phyloP scores from a whole-genome alignment of 2,797 vertebrate species.

The Onychomys arenicola region DNA sequence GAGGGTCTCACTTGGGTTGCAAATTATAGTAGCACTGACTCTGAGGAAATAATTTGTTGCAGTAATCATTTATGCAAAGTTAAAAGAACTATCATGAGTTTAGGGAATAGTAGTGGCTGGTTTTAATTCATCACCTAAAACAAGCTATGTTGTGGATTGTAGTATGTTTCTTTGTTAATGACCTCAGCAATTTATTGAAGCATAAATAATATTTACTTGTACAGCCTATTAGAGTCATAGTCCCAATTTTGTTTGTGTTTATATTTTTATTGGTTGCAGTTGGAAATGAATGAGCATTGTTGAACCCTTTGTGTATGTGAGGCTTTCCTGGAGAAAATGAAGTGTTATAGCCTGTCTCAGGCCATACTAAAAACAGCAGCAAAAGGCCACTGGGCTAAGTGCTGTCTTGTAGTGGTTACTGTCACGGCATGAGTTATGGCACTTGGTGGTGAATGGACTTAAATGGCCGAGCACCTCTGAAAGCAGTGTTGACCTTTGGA shows the following conservation, averaged over 20 bases:
- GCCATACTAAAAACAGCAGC: neutral
- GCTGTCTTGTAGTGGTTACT: neutral
- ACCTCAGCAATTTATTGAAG: neutral
- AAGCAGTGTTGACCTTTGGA: conserved; percentile 56
- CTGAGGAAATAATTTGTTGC: conserved; percentile 60
- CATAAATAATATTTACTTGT: conserved; percentile 17
- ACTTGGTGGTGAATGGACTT: conserved; percentile 15
- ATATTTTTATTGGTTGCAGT: conserved; percentile 15
- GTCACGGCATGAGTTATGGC: neutral
- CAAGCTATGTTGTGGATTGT: neutral
- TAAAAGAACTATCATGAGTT: neutral
- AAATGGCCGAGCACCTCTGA: neutral
- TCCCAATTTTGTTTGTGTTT: conserved; percentile 32
- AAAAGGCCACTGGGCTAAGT: neutral
- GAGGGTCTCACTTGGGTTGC: neutral
- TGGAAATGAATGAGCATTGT: neutral
- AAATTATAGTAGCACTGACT: conserved; percentile 35
- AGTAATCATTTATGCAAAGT: conserved; percentile 27
- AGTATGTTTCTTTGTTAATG: conserved; percentile 33
- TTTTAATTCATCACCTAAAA: conserved; percentile 47
- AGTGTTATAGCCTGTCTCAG: neutral
- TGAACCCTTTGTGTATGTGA: neutral
- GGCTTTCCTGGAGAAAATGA: conserved; percentile 31
- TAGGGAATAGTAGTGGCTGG: neutral
- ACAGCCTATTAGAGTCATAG: neutral